These are phyloP conservation scores for Blera fallax DNA, from an alignment of 2,888 invertebrate species.

Conservation along the genomic window DNA sequence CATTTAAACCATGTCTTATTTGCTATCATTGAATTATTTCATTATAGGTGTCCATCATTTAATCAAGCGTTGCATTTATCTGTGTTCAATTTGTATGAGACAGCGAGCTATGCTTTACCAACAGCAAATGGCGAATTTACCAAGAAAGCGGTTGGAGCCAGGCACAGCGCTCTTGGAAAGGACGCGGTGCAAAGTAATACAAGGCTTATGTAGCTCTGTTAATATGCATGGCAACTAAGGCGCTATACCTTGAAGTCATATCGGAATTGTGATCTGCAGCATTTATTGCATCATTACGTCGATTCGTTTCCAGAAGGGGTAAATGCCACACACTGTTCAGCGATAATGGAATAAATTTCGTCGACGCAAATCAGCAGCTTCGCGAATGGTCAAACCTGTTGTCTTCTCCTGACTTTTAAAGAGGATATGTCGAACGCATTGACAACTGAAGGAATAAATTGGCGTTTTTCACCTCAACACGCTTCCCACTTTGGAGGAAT, in stretches of 20 bases:
- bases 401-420: too few species aligned
- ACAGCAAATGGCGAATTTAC: conserved; percentile 69
- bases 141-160: conserved; percentile 61
- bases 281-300: conserved; percentile 74
- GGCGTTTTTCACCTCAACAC: too few species aligned
- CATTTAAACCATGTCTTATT: too few species aligned
- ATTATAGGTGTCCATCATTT: too few species aligned
- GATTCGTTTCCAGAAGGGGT: conserved; percentile 75
- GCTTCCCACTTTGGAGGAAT: too few species aligned
- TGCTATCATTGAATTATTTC: too few species aligned
- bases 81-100: conserved; percentile 55
- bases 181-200: conserved; percentile 71
- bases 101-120: conserved; percentile 26
- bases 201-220: too few species aligned
- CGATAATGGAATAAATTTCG: conserved; percentile 72
- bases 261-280: conserved; percentile 73
- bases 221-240: conserved; percentile 75
- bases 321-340: conserved; percentile 71
- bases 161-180: conserved; percentile 66
- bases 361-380: neutral
- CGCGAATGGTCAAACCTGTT: neutral
- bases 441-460: too few species aligned
- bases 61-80: conserved; percentile 63
- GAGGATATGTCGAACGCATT: too few species aligned
- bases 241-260: too few species aligned